Percentiles rank a stretch among this genome's conserved stretches.
phyloP scores from a whole-genome alignment of 2,113 vertebrate species.

The Sclerurus mexicanus region DNA sequence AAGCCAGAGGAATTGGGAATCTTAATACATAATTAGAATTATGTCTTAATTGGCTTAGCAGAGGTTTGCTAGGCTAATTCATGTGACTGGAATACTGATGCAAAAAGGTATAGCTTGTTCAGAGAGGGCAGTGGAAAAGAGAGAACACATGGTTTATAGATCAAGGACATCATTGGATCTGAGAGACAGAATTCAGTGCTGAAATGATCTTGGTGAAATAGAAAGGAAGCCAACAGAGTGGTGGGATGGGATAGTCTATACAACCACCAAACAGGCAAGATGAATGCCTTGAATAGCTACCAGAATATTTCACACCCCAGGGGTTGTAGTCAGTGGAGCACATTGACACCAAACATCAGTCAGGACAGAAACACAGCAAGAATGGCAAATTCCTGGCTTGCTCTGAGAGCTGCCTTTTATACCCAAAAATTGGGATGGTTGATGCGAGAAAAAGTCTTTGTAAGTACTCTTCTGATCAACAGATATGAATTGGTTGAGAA shows the following conservation, averaged over 20 bases:
- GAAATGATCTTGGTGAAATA: neutral
- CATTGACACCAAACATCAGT: neutral
- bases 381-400: neutral
- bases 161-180: neutral
- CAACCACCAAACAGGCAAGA: neutral
- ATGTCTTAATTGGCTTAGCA: slow-evolving; percentile 48
- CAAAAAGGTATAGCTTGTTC: neutral
- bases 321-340: neutral
- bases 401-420: neutral
- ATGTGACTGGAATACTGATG: slow-evolving; percentile 20
- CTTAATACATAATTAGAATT: slow-evolving; percentile 49
- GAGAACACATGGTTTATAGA: neutral
- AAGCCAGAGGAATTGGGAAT: slow-evolving; percentile 8
- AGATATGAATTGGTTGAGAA: neutral
- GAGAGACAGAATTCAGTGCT: neutral
- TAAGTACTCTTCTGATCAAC: neutral
- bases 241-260: neutral
- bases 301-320: neutral
- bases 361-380: neutral
- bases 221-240: neutral
- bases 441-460: neutral
- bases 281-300: neutral
- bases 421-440: fast-evolving
- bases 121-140: neutral
- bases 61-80: neutral